phyloP scores from a whole-genome alignment of 2,113 vertebrate species.

The Chaenogobius annularis region DNA sequence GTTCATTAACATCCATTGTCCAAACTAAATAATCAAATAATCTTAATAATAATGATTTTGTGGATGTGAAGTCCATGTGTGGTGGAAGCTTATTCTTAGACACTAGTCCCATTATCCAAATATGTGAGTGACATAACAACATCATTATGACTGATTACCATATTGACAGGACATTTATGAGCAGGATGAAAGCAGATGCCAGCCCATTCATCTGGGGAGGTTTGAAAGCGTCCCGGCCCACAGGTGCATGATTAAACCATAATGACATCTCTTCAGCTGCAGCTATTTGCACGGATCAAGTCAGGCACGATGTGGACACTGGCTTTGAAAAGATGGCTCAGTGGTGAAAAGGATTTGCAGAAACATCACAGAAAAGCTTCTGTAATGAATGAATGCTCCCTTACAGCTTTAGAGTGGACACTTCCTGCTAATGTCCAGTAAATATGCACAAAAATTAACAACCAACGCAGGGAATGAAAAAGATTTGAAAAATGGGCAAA shows the following conservation, averaged over 20 bases:
- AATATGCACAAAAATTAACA: background rate
- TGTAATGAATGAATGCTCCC: constrained; percentile 1
- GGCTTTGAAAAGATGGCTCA: constrained; percentile 55
- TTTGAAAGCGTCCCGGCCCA: constrained; percentile 38
- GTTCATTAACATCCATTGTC: too few relatives aligned
- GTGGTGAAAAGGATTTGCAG: constrained; percentile 30
- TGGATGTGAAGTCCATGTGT: too few relatives aligned
- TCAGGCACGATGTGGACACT: constrained; percentile 22
- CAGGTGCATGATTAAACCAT: constrained; percentile 72
- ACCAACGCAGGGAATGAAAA: background rate
- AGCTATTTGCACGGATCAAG: constrained; percentile 50
- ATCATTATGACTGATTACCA: constrained; percentile 59
- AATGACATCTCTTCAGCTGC: constrained; percentile 54
- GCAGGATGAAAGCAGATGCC: constrained; percentile 61
- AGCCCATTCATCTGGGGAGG: constrained; percentile 58
- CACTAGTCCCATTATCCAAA: background rate
- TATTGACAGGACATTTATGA: constrained; percentile 68
- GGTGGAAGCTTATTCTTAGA: background rate
- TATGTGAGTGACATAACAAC: constrained; percentile 30
- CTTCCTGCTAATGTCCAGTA: background rate
- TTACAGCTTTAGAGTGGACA: background rate
- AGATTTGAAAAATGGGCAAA: background rate
- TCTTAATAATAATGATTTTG: too few relatives aligned
- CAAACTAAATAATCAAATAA: too few relatives aligned
- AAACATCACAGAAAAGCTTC: constrained; percentile 24